Conservation (phyloP, 2,113 vertebrate species). For the Lophius piscatorius region DNA sequence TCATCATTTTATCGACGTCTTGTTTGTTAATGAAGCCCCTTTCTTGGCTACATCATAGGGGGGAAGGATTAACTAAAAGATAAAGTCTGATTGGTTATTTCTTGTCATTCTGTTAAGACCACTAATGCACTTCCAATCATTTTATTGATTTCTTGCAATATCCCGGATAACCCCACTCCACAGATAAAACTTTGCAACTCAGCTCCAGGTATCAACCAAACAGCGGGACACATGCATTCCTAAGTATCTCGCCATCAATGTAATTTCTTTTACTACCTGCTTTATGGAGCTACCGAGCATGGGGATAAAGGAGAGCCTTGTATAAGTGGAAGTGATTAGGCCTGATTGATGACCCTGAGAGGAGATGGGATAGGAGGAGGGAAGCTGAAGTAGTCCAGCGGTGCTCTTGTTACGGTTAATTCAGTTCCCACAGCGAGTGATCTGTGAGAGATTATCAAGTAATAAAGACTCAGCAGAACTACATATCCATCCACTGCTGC, state of each 20-base stretch:
- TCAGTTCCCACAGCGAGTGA: conserved; percentile 29
- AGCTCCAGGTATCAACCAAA: conserved; percentile 16
- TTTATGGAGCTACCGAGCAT: conserved; percentile 15
- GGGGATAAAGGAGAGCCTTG: conserved; percentile 13
- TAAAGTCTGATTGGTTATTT: background rate
- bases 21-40: background rate
- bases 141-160: conserved; percentile 19
- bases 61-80: background rate
- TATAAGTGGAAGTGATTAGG: conserved; percentile 60
- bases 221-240: no score
- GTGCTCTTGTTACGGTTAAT: conserved; percentile 20
- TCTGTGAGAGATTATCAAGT: conserved; percentile 39
- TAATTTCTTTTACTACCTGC: conserved; percentile 25
- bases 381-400: background rate
- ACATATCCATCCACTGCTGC: conserved; percentile 14
- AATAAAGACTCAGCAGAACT: conserved; percentile 25
- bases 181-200: conserved; percentile 16
- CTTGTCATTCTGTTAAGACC: background rate
- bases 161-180: conserved; percentile 2
- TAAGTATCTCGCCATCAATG: conserved; percentile 9
- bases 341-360: conserved; percentile 54
- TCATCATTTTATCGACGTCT: background rate
- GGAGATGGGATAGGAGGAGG: background rate
- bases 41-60: background rate
- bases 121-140: conserved; percentile 11